Conservation (phyloP, 2,113 vertebrate species). For the Tamias sibiricus region DNA sequence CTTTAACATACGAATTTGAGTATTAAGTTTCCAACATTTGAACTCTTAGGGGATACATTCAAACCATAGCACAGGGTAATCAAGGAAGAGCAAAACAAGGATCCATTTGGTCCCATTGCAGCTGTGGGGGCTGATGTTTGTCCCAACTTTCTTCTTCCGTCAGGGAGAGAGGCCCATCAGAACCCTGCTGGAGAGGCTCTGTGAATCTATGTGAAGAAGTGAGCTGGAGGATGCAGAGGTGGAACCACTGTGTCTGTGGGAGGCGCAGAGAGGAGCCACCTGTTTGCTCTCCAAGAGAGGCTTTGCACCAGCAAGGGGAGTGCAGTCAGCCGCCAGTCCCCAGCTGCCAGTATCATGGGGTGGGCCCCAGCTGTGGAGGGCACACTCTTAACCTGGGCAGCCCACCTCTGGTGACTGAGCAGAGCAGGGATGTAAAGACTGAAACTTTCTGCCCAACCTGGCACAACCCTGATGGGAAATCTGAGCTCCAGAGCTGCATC, state of each 20-base stretch:
- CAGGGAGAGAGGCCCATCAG: neutral
- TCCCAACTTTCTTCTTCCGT: neutral
- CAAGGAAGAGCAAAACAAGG: neutral
- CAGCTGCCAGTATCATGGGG: neutral
- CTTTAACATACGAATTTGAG: neutral
- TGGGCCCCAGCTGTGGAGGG: neutral
- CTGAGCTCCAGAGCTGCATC: neutral
- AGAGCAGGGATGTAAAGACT: neutral
- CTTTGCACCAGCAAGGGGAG: neutral
- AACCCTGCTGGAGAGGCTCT: neutral
- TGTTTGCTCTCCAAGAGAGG: neutral
- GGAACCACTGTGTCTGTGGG: neutral
- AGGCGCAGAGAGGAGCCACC: neutral
- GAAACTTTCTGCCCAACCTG: neutral
- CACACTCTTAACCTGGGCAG: neutral
- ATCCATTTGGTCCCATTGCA: neutral
- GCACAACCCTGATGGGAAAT: neutral
- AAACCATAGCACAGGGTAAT: neutral
- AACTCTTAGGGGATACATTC: neutral
- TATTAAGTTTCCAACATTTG: too few species aligned
- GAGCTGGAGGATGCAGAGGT: neutral
- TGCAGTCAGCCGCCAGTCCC: neutral
- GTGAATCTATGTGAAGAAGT: neutral
- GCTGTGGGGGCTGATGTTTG: neutral
- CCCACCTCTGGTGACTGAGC: neutral